Percentiles rank a stretch among this genome's conserved stretches.
phyloP scores from a whole-genome alignment of 2,113 vertebrate genomes.

The Melanostigma gelatinosum region DNA sequence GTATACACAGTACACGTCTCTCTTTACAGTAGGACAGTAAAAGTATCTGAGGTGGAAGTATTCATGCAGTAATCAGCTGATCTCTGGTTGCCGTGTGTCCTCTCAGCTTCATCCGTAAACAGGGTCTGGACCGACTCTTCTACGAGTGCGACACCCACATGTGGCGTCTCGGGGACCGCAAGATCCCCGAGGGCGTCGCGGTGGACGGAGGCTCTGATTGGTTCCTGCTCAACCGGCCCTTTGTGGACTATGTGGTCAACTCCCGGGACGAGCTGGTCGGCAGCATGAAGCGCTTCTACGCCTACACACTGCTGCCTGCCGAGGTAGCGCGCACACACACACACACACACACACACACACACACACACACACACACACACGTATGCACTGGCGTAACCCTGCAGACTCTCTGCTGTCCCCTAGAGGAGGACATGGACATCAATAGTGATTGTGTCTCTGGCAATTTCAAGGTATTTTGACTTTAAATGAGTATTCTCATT shows the following conservation, averaged over 20 bases:
- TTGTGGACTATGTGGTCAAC: constrained; percentile 95
- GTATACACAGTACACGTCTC: neutral
- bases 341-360: constrained; percentile 2
- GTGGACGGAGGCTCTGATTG: constrained; percentile 97
- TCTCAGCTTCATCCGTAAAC: constrained; percentile 95
- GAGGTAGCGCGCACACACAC: constrained; percentile 84
- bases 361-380: too few species aligned
- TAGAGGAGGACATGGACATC: too few species aligned
- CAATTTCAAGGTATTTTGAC: too few species aligned
- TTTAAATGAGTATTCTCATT: too few species aligned
- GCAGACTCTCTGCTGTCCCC: too few species aligned
- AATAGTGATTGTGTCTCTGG: too few species aligned
- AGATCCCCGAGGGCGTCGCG: constrained; percentile 93
- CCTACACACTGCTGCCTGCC: constrained; percentile 94
- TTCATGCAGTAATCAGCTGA: neutral
- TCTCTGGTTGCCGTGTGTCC: neutral
- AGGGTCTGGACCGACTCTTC: constrained; percentile 96
- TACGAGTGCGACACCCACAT: constrained; percentile 97
- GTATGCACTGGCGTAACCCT: too few species aligned
- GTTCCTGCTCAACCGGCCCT: constrained; percentile 95
- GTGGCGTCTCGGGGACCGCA: constrained; percentile 97
- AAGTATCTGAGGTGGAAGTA: neutral
- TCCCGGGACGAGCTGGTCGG: constrained; percentile 91
- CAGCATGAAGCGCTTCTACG: constrained; percentile 95
- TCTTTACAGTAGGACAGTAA: neutral